These are phyloP conservation scores for Idris sp. DNA, from an alignment of 1,140 invertebrate genomes.

Conservation along the genomic window DNA sequence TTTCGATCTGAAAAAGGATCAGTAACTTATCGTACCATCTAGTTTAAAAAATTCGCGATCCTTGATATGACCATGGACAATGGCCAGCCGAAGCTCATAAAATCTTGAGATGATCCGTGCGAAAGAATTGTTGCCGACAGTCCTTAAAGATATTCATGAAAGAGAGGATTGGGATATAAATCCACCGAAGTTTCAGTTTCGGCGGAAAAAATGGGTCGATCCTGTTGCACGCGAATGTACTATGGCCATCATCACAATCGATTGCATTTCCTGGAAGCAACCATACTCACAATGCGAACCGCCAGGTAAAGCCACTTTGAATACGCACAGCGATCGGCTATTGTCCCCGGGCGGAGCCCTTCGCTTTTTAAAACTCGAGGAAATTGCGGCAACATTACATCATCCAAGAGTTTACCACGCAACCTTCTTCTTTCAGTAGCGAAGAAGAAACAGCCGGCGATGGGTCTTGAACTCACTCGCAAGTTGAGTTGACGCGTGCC, in stretches of 20 bases:
- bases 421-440: conserved; percentile 41
- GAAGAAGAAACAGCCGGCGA: conserved; percentile 26
- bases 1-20: no score
- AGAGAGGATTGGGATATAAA: conserved; percentile 40
- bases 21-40: no score
- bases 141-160: conserved; percentile 20
- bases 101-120: conserved; percentile 46
- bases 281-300: conserved; percentile 57
- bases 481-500: conserved; percentile 41
- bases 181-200: conserved; percentile 43
- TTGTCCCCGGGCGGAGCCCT: conserved; percentile 59
- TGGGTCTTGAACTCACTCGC: conserved; percentile 9
- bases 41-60: conserved; percentile 3
- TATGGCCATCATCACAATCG: conserved; percentile 55
- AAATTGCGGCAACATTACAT: conserved; percentile 63
- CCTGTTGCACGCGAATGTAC: conserved; percentile 57
- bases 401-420: conserved; percentile 47
- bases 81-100: conserved; percentile 18
- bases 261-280: conserved; percentile 64
- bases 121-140: conserved; percentile 34
- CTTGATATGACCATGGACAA: conserved; percentile 2
- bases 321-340: conserved; percentile 68
- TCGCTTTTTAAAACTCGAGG: conserved; percentile 43
- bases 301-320: conserved; percentile 69
- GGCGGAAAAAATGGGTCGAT: conserved; percentile 54